Base-by-base conservation (phyloP, 2,888 invertebrate species). In the Xestia sexstrigata region DNA sequence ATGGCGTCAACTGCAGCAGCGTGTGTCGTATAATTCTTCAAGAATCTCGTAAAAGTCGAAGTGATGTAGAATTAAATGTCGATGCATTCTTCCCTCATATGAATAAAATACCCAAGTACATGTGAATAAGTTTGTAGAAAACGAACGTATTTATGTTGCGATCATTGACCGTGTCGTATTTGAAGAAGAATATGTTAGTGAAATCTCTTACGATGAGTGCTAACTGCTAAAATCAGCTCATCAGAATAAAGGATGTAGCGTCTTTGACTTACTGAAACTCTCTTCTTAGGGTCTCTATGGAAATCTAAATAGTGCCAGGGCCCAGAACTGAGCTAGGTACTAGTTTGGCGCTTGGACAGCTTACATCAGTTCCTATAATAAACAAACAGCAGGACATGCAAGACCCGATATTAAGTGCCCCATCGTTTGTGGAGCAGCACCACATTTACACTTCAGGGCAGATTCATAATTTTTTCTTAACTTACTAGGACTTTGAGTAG, bases 1-100 rank as follows among this genome's bases (percentile, higher is more conserved):
- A 82, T 88, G 84, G 62, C 85, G 76, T 84, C 85, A 88, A 80
- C 77, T 68, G 52, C 81, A 67, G 47, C 23, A 26, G 26, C 58
- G 30, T 55, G 60, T 68, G 39, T 63, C 30, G 55, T 63, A 69
- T 79, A 76, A 81, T 63, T 84, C 74, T 74, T 52, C 42, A 63
- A 68, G 66, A 74, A 74, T 20, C 68, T 68, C 73, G 63, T 84
- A 84, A 76, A 84, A 78, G 58, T 78, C 74, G 62, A 63, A 68
- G 49, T 72, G 39, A 70, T 52, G 52, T 66, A 58, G 52, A 77
- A 74, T 63, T 45, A 65, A 66, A 45, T 69, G n/a, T 35, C n/a
- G 7, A 55, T 74, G 60, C 49, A 67, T 72, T 81, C 78, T 73
- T 35, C 42, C 17, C 23, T 42, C 30, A 47, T 69, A 60, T 55